Evolutionary conservation across 2,797 vertebrate species (phyloP), one percentile per base, ranked within the genome.

Genomic region (Antennarius maculatus): DNA sequence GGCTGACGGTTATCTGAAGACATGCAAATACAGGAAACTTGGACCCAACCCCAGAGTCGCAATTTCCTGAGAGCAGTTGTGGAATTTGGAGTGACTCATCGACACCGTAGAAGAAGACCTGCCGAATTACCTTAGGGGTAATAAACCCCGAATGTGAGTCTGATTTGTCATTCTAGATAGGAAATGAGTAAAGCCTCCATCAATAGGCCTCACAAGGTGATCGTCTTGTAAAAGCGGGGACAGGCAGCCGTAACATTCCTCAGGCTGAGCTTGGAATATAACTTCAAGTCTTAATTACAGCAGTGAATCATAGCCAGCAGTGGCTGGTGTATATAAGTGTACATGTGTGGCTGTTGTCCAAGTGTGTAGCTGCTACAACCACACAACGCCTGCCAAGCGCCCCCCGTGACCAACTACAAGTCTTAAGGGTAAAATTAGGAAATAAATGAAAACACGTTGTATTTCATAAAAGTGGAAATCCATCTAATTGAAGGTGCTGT

Each of bases 281-380:
- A 70, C 69, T 6, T 37, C 39, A 17, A 11, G 34, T 74, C 60
- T 86, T 89, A 86, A 88, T 89, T 85, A 84, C 84, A 86, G 80
- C 79, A 76, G 64, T 88, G 85, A 90, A 81, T 86, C 83, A 88
- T 75, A 78, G 69, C 75, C 61, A 48, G 62, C 13, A 18, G 45
- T 57, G 48, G 69, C 51, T 69, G 81, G 79, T 70, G 63, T 76
- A 72, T 73, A 75, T 62, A 69, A 31, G 6, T 66, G 27, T 48
- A 47, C 51, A 17, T 79, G 60, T 63, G 69, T 54, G 71, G 77
- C 73, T 66, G 9, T 46, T 69, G 69, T 70, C 58, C 47, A 75
- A 23, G 34, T 67, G 62, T 61, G 62, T 61, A 60, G 45, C 53
- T 46, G 59, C 29, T 51, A 29, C 28, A 69, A 67, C 14, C 43